Base-by-base conservation (phyloP, 2,797 vertebrate species). In the Chaunax sp. region DNA sequence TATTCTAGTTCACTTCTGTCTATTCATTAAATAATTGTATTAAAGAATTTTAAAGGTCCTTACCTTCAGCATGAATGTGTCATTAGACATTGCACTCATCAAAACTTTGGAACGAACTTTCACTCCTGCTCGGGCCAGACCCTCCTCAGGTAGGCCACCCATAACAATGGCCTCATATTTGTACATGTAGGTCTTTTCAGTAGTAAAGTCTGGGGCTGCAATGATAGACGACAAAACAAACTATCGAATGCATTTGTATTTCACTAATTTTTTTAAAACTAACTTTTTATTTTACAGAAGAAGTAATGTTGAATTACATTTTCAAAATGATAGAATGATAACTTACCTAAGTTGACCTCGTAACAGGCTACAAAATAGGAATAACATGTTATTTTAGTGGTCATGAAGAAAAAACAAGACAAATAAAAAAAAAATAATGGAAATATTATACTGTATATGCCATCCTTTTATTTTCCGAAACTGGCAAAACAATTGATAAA, bases 81-180 rank as follows among this genome's bases (percentile, higher is more conserved):
- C 81, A 28, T 89, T 76, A 60, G 78, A 37, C 30, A 64, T 73
- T 52, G 86, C 84, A 82, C 84, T 87, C 76, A 96, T 93, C 67
- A 92, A 71, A 69, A 95, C 85, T 88, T 93, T 94, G 91, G 93
- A 90, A 59, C 33, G 88, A 64, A 95, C 63, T 92, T 94, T 94
- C 7, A 96, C 70, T 28, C 95, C 94, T 53, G 93, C 82, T 78
- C 92, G 93, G 59, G 92, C 90, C 73, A 95, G 84, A 76, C 90
- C 94, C 49, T 91, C 76, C 52, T 95, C 93, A 63, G 92, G 92
- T 52, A 95, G 80, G 57, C 94, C 93, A 0, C 90, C 90, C 80
- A 93, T 44, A 2, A 94, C 58, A 10, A 69, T 0, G 26, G 85
- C 93, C 61, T 94, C 92, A 92, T 95, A 95, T n/a, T 92, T 90